Base-by-base conservation (phyloP, 2,888 invertebrate genomes). In the Apeira syringaria region DNA sequence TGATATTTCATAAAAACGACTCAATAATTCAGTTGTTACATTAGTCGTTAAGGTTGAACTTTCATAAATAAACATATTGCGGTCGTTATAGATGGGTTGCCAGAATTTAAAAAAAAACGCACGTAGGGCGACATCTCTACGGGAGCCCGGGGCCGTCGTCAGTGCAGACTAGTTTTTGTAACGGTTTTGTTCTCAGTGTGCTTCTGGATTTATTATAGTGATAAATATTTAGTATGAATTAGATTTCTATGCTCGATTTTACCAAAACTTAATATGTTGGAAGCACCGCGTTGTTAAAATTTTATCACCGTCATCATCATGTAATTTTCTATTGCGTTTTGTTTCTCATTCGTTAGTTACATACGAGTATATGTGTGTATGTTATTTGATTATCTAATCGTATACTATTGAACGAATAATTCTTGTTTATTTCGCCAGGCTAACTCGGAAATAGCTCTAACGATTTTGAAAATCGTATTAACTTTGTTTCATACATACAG, bases 21-120 rank as follows among this genome's bases (percentile, higher is more conserved):
- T 20, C 27, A 30, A 11, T 24, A 12, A 49, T 52, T 51, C 63
- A 61, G 64, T 57, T 53, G 65, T 59, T 67, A 66, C 73, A 74
- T 72, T 77, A 61, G 60, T 60, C 50, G 45, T 53, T 44, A 45
- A 59, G 47, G 56, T 64, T 57, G 67, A 59, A 60, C 56, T 59
- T 65, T 66, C 63, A 83, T 83, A 73, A 76, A 83, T 84, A 81
- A 64, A 80, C 81, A 83, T 79, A 54, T 64, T 42, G 52, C 42
- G 54, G 47, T 51, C 42, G 53, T 75, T 74, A 52, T 69, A 79
- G 73, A 80, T 71, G 34, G 79, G 76, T 53, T 62, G 64, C 64
- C 64, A 54, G 56, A 46, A 46, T 37, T n/a, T n/a, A n/a, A 55
- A 55, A 79, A 80, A 79, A 80, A 81, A 53, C 34, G 47, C 59